Evolutionary conservation across 2,113 vertebrate genomes (phyloP), one percentile per base, ranked within the genome.

Genomic region (Nerophis lumbriciformis): DNA sequence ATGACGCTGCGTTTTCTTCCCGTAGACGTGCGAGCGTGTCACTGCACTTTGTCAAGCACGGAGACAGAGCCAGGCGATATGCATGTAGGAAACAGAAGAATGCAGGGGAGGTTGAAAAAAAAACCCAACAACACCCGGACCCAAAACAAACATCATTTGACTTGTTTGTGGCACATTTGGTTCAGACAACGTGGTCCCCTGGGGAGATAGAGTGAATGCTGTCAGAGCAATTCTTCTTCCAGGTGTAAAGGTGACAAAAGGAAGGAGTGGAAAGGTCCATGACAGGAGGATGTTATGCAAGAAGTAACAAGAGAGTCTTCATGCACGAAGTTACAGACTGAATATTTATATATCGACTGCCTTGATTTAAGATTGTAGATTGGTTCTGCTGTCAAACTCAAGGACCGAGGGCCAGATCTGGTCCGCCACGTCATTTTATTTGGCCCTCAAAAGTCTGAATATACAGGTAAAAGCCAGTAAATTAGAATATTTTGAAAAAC

Each of bases 171-270:
- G 79, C 73, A 85, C 79, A 83, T 83, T 86, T 82, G 79, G 82
- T 84, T 85, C 80, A 81, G 80, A 80, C 71, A 65, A 69, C 59
- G 80, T 71, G 71, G 84, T 85, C 87, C 80, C 80, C 82, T 82
- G 53, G 53, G 66, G 71, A 72, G 47, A 66, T 54, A 36, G 53
- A 71, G 71, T 59, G 69, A 76, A 77, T 68, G 68, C 71, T 72
- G 80, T 80, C 79, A 83, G 76, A 82, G 66, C 74, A 74, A 88
- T 86, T 90, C 86, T 82, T 87, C 83, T 74, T 80, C 79, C 86
- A 85, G 84, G 88, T 79, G 77, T 78, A 89, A 90, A 90, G 84
- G 89, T 87, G 89, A 88, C 75, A 82, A 76, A 79, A 76, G 67
- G 67, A 75, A 78, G 77, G 84, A 81, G 84, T 79, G 73, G 83